Conservation (phyloP, 2,888 invertebrate genomes). For the Opisthograptis luteolata region DNA sequence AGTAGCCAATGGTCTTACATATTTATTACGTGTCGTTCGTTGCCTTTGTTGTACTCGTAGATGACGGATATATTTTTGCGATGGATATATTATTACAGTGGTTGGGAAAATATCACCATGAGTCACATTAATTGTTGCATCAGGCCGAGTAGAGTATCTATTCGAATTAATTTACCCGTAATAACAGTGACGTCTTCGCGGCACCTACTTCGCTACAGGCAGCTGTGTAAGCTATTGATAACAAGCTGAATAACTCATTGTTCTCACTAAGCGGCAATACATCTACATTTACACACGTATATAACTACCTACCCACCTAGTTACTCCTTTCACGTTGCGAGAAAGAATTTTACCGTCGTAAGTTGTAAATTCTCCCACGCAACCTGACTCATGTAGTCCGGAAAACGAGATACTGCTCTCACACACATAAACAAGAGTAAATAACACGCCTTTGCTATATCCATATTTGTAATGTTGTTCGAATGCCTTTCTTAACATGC, state of each 20-base stretch:
- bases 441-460: conserved; percentile 32
- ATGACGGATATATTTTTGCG: no score
- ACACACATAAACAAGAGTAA: conserved; percentile 36
- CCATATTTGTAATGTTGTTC: conserved; percentile 29
- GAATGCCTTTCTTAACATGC: conserved; percentile 32
- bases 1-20: conserved; percentile 5
- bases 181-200: conserved; percentile 46
- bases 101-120: conserved; percentile 30
- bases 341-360: conserved; percentile 47
- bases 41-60: no score
- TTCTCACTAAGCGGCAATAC: conserved; percentile 47
- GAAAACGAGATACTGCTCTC: conserved; percentile 50
- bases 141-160: conserved; percentile 49
- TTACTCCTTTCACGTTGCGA: conserved; percentile 31
- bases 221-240: conserved; percentile 73
- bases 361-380: conserved; percentile 57
- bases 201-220: conserved; percentile 48
- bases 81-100: no score
- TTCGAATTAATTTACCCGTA: conserved; percentile 64
- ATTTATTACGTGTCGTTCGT: conserved; percentile 4
- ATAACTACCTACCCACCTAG: conserved; percentile 6
- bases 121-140: conserved; percentile 54
- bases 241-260: conserved; percentile 65
- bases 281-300: conserved; percentile 28
- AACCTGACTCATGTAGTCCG: conserved; percentile 46